These are phyloP conservation scores for Tupaia tana DNA, from an alignment of 2,113 vertebrate species.

Conservation along the genomic window DNA sequence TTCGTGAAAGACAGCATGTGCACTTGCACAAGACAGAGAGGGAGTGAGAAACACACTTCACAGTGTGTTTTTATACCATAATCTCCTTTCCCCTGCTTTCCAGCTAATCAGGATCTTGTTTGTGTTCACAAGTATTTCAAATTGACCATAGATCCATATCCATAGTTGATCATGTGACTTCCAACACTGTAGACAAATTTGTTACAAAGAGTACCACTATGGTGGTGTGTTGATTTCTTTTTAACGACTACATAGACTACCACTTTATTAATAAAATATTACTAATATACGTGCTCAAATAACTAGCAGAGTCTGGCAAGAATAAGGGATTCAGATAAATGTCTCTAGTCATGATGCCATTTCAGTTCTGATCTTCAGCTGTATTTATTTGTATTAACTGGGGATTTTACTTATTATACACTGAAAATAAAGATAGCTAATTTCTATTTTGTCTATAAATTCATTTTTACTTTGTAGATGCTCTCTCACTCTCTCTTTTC, in stretches of 20 bases:
- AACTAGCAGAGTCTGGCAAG: not conserved
- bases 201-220: too few species aligned
- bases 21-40: too few species aligned
- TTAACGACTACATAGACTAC: not conserved
- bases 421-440: not conserved
- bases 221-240: not conserved
- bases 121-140: too few species aligned
- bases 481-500: not conserved
- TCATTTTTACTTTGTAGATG: not conserved
- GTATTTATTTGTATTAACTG: not conserved
- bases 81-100: too few species aligned
- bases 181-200: too few species aligned
- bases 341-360: not conserved
- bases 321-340: not conserved
- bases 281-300: not conserved
- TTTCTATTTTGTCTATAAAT: not conserved
- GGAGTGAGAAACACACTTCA: too few species aligned
- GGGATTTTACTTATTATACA: not conserved
- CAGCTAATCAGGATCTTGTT: too few species aligned
- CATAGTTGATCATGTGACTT: too few species aligned
- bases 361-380: not conserved
- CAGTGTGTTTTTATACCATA: too few species aligned
- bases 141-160: too few species aligned
- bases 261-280: not conserved
- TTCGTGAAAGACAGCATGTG: too few species aligned